Base-by-base conservation (phyloP, 2,888 invertebrate species). In the Hypomecis punctinalis region DNA sequence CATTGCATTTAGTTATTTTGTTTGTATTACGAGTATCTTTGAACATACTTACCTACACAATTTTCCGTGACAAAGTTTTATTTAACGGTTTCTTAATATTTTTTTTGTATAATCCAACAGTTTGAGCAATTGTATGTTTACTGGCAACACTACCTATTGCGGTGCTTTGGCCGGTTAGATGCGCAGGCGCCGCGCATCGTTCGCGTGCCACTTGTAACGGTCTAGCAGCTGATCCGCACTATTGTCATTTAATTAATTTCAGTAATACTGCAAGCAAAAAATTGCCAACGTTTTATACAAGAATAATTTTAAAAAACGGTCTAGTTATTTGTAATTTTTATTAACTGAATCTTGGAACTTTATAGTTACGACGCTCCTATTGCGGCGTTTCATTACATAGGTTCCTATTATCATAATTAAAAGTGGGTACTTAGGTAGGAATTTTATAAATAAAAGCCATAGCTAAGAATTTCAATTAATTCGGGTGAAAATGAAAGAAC, bases 121-220 rank as follows among this genome's bases (percentile, higher is more conserved):
- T 23, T 23, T 23, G 23, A 23, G 23, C 23, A 23, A 23, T 2
- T 23, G 23, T 23, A 23, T 23, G 1, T 23, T 23, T 10, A n/a
- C 6, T 64, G 56, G 64, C 47, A 60, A 56, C 42, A 39, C 47
- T 37, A 3, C 5, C 9, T 39, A 59, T 48, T 49, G 49, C 58
- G 52, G 57, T 57, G 46, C 61, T 61, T 60, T 45, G 55, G 39
- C 47, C 56, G 47, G 60, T 51, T 1, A 40, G 37, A 45, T 51
- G 52, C 52, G 57, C 61, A 55, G 49, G 43, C 67, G 59, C 67
- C 64, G 59, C 67, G 69, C 68, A 63, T 68, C 65, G 60, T 42
- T 89, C 86, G 90, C 90, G 90, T 89, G 91, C 84, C 79, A 69
- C 72, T 74, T 70, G 74, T 90, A 91, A 90, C 90, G 90, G 88